phyloP scores from a whole-genome alignment of 2,113 vertebrate species.

The Microcebus lehilahytsara region DNA sequence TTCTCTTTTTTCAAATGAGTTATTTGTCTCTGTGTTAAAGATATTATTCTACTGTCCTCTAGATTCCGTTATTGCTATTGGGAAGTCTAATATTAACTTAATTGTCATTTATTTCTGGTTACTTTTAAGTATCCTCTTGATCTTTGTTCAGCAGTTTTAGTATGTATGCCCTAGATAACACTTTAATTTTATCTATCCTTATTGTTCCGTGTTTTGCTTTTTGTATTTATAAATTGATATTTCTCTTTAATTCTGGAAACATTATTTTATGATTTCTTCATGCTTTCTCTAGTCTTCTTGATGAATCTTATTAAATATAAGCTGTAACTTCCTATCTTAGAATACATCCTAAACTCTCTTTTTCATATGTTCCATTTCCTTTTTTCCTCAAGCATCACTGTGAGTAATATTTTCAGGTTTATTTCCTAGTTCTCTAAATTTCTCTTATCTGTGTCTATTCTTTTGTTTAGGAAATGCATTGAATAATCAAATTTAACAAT shows the following conservation, averaged over 20 bases:
- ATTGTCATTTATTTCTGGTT: background rate
- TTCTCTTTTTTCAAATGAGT: background rate
- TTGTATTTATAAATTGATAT: background rate
- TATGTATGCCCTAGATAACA: too few relatives aligned
- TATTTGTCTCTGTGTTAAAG: background rate
- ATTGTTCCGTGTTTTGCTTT: background rate
- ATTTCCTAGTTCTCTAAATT: background rate
- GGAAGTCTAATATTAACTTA: background rate
- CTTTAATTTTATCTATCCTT: background rate
- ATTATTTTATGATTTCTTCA: background rate
- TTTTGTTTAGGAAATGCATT: background rate
- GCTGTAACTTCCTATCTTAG: background rate
- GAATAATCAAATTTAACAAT: background rate
- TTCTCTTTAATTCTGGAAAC: background rate
- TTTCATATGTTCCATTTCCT: background rate
- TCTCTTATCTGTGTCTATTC: background rate
- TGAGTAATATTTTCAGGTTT: background rate
- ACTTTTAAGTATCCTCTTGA: background rate
- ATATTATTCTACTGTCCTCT: background rate
- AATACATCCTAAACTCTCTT: background rate
- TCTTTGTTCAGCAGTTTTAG: background rate
- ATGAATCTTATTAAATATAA: background rate
- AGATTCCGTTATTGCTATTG: background rate
- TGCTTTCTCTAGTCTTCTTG: background rate
- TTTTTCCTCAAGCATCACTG: background rate